Evolutionary conservation across 2,888 invertebrate species (phyloP).

Genomic region (Pyralis farinalis): DNA sequence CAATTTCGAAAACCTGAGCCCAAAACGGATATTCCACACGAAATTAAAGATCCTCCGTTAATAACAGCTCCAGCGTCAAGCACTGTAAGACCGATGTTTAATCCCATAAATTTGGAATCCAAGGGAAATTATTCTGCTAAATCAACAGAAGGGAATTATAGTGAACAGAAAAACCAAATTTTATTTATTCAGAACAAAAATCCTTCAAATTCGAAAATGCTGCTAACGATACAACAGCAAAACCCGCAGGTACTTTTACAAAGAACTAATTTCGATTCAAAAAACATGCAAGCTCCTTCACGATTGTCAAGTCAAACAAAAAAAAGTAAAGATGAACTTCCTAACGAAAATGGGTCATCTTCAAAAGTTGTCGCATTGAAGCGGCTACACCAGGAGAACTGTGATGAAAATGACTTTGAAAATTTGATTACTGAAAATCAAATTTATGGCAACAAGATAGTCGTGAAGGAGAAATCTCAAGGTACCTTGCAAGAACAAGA

Average conservation of each 20-base stretch:
- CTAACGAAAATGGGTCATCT: slow-evolving; percentile 44
- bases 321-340: slow-evolving; percentile 62
- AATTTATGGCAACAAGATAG: slow-evolving; percentile 78
- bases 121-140: slow-evolving; percentile 47
- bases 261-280: slow-evolving; percentile 61
- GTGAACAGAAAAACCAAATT: slow-evolving; percentile 64
- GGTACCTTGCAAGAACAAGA: slow-evolving; percentile 64
- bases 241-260: slow-evolving; percentile 62
- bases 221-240: slow-evolving; percentile 60
- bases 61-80: slow-evolving; percentile 21
- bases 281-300: slow-evolving; percentile 75
- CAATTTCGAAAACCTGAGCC: slow-evolving; percentile 50
- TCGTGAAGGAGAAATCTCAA: slow-evolving; percentile 78
- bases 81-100: slow-evolving; percentile 38
- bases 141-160: slow-evolving; percentile 43
- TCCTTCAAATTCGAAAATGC: slow-evolving; percentile 55
- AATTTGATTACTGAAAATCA: slow-evolving; percentile 79
- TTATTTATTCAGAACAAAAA: slow-evolving; percentile 63
- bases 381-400: slow-evolving; percentile 69
- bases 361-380: slow-evolving; percentile 74
- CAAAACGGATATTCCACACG: slow-evolving; percentile 34
- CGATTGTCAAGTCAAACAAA: slow-evolving; percentile 63
- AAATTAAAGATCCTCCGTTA: slow-evolving; percentile 32
- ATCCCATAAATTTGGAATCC: slow-evolving; percentile 47
- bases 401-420: slow-evolving; percentile 77